These are phyloP conservation scores for Lophochroa leadbeateri DNA, from an alignment of 2,113 vertebrate genomes.

Conservation along the genomic window DNA sequence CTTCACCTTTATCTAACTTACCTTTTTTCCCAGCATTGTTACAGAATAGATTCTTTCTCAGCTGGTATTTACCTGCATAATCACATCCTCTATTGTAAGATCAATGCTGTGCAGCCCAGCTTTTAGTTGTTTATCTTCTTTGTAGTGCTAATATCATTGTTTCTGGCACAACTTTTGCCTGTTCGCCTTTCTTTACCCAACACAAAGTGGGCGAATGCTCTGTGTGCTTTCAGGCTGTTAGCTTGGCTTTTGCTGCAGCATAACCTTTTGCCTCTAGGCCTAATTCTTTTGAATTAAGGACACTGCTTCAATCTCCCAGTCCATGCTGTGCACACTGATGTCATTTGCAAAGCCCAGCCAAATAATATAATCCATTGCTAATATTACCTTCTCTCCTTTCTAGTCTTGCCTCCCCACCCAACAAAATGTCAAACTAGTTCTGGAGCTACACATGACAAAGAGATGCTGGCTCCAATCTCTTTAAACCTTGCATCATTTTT, in stretches of 20 bases:
- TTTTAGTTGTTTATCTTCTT: background rate
- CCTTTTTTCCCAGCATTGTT: background rate
- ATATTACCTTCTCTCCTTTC: background rate
- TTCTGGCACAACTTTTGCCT: background rate
- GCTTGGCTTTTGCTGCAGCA: background rate
- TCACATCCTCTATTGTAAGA: background rate
- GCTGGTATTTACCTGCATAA: background rate
- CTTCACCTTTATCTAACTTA: background rate
- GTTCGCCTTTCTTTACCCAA: background rate
- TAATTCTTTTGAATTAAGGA: constrained; percentile 3
- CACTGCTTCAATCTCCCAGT: background rate
- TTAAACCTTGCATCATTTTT: background rate
- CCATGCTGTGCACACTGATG: background rate
- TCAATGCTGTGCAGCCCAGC: background rate
- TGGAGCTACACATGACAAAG: background rate
- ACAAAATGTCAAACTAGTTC: background rate
- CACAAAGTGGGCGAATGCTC: background rate
- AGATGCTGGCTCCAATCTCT: background rate
- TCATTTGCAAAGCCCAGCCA: background rate
- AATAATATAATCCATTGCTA: background rate
- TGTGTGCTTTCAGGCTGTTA: background rate
- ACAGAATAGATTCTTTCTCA: background rate
- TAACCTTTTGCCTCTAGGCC: background rate
- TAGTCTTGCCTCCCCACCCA: background rate
- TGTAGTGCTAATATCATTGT: background rate